Evolutionary conservation across 2,113 vertebrate genomes (phyloP).

Genomic region (Cyanistes caeruleus): DNA sequence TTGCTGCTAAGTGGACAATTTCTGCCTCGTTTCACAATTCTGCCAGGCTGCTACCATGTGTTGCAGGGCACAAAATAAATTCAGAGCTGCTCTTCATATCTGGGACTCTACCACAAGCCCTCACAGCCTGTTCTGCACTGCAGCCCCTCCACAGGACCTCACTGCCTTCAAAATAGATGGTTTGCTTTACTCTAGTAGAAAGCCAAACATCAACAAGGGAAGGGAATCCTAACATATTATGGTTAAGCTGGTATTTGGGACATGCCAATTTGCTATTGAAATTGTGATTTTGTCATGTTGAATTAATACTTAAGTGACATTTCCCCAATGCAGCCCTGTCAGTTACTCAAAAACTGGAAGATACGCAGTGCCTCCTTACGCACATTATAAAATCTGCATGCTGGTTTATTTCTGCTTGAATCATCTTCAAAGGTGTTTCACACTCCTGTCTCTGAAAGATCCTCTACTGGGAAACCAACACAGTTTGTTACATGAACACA

Average conservation of each 20-base stretch:
- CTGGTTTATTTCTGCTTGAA: not conserved
- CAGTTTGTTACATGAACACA: fast-evolving
- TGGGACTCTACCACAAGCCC: not conserved
- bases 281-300: not conserved
- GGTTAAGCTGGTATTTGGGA: not conserved
- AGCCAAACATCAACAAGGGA: fast-evolving
- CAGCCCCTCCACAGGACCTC: fast-evolving
- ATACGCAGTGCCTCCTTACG: not conserved
- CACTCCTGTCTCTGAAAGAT: not conserved
- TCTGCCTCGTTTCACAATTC: fast-evolving
- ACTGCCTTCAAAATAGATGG: not conserved
- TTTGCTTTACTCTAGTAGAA: not conserved
- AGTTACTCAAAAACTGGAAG: not conserved
- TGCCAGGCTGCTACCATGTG: not conserved
- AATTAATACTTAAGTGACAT: not conserved
- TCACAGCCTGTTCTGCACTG: not conserved
- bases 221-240: not conserved
- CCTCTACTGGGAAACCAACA: not conserved
- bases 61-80: not conserved
- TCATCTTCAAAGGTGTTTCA: not conserved
- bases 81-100: not conserved
- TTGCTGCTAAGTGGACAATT: not conserved
- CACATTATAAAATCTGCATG: not conserved
- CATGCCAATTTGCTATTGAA: not conserved
- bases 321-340: not conserved